Base-by-base conservation (phyloP, 2,888 invertebrate genomes). In the Pristionchus exspectatus region DNA sequence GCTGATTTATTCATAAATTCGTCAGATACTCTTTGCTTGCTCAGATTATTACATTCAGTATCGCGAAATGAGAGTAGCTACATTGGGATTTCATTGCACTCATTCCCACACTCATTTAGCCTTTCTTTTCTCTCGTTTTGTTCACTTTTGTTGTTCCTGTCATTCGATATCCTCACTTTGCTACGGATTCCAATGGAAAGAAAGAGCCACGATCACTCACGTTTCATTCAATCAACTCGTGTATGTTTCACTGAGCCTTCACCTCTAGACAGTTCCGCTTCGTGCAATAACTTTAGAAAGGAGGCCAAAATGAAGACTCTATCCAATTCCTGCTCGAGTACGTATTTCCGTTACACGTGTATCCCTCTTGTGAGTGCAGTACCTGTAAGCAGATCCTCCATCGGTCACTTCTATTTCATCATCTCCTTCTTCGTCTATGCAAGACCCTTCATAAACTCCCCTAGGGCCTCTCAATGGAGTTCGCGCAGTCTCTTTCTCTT, bases 51-150 rank as follows among this genome's bases (percentile, higher is more conserved):
- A 10, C 5, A 30, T 33, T 33, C 33, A 72, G 33, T 72, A 72
- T 72, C 72, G 30, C 33, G 72, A 33, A 72, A 72, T 72, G 30
- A 21, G 72, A 72, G 72, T 30, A 72, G 72, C 27, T 66, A 27
- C n/a, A 27, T 27, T n/a, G 66, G 66, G 66, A 66, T 66, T 66
- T 27, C 27, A 27, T 66, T 33, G 72, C 72, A 18, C 72, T 27
- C 72, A 27, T 72, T 72, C 72, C 72, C 72, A 72, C 72, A 72
- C 72, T 72, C 72, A 72, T 72, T 72, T 72, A 72, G 72, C 33
- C 72, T 33, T 27, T 27, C 33, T 16, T 30, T 33, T 27, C 27
- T 21, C 18, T 27, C 14, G 0, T 27, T 21, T 33, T 72, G 16
- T 66, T 66, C 66, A 27, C n/a, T 27, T 66, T 27, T 27, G 30